phyloP scores from a whole-genome alignment of 2,888 invertebrate species.

The Pristionchus mayeri region DNA sequence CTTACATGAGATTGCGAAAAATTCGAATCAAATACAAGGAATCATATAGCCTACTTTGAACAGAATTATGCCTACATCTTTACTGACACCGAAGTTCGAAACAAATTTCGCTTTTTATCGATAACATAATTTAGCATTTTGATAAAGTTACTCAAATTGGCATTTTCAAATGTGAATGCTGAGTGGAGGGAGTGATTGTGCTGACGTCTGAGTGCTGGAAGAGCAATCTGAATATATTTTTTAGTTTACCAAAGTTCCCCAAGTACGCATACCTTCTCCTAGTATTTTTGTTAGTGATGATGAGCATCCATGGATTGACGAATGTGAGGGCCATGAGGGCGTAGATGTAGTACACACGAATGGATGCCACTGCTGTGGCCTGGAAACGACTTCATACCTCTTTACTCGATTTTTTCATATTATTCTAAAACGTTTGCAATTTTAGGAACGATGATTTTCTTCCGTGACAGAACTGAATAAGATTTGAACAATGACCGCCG shows the following conservation, averaged over 20 bases:
- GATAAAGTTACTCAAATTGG: too few species aligned
- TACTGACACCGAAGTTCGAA: too few species aligned
- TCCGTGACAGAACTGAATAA: too few species aligned
- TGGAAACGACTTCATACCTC: not conserved
- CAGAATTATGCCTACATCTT: too few species aligned
- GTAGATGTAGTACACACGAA: conserved; percentile 1
- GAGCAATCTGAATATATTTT: not conserved
- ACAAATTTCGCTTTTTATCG: too few species aligned
- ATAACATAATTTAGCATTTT: too few species aligned
- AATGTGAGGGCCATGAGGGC: not conserved
- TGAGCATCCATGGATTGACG: conserved; percentile 18
- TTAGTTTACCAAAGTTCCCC: too few species aligned
- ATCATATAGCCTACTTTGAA: too few species aligned
- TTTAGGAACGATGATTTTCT: too few species aligned
- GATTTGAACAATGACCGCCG: too few species aligned
- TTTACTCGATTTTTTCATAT: not conserved
- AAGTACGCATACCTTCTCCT: not conserved
- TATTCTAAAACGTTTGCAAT: not conserved
- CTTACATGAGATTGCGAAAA: not conserved
- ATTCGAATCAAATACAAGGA: not conserved
- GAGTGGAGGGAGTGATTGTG: not conserved
- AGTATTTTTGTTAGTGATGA: not conserved
- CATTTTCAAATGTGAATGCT: not conserved
- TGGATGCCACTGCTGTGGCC: not conserved
- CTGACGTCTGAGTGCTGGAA: not conserved